Evolutionary conservation across 1,140 invertebrate genomes (phyloP), one percentile per base, ranked within the genome.

Genomic region (Armadillidium nasatum): DNA sequence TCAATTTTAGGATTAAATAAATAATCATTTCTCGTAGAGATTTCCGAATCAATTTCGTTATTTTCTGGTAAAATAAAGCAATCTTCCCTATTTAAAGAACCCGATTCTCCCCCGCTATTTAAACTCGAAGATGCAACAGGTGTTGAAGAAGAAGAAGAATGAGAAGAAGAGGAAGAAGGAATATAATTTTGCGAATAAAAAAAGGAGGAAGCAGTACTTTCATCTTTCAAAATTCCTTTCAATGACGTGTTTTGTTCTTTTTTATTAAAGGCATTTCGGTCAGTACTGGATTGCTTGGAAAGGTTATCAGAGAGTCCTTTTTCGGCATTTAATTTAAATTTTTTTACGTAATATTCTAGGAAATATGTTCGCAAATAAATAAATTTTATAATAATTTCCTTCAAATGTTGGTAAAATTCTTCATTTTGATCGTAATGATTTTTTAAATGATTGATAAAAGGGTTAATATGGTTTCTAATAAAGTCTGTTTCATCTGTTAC

Each of bases 171-270:
- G 19, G 19, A 13, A 19, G 50, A 15, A 13, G 50, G 50, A 60
- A 7, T 15, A 60, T 33, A 33, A 33, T 33, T 33, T 60, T 15
- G 19, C 2, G 50, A 60, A 60, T 13, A 60, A 60, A 60, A 60
- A 60, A 60, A 13, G 50, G 50, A 15, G 11, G 50, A 19, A 60
- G 50, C 1, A 60, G 19, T 60, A 60, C 50, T 60, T 60, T 60
- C 50, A 60, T 60, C 50, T 60, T 60, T 60, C 0, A 13, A 60
- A 60, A 60, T 60, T 60, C 50, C 50, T 60, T 60, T 60, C 50
- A 60, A 60, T 60, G 50, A 60, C 50, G 50, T 60, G 11, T 60
- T 3, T 60, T 19, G 11, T 1, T 19, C 7, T 60, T 60, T 60
- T 60, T 19, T 60, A 15, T 15, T 33, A 33, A 33, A 33, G 33